Base-by-base conservation (phyloP, 2,113 vertebrate species). In the Leptobrachium ailaonicum region DNA sequence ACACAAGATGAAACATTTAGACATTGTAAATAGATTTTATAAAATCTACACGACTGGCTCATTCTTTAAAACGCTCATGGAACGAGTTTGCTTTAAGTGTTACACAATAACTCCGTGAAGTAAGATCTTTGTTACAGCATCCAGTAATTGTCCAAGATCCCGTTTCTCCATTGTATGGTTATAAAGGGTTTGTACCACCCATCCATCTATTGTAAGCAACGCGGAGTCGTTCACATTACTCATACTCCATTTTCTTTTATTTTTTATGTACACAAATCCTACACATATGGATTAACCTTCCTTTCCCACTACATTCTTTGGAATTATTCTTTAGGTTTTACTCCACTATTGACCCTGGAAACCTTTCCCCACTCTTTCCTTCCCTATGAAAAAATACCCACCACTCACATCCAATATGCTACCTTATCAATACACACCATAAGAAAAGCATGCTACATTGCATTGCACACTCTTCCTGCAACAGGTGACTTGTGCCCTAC, bases 151-250 rank as follows among this genome's bases (percentile, higher is more conserved):
- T 81, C 71, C 20, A 6, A 62, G 41, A 62, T n/a, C 69, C 68
- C 32, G 9, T 62, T 56, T 76, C 43, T 13, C 64, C 53, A 60
- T 67, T 80, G 71, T 80, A 74, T 67, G 12, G 47, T 13, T 74
- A 11, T 32, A 74, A 53, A 40, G 58, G 1, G n/a, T 86, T 87
- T 87, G 85, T 89, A 89, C 87, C 86, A 85, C 83, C 86, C 84
- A 84, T 85, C 83, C 85, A 83, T 87, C 87, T 87, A 88, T 89
- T 89, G 87, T 87, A 82, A 82, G 66, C 68, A 85, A 84, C 83
- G 82, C 47, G 0, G 84, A 87, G 84, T 80, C 85, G 79, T 80
- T 68, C 85, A 75, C 85, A 83, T 75, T 83, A 75, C 82, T 45
- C 71, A 53, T 58, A 71, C 79, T 76, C 87, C 85, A 77, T 83